Conservation (phyloP, 2,888 invertebrate species). For the Hydrotaea diabolus region DNA sequence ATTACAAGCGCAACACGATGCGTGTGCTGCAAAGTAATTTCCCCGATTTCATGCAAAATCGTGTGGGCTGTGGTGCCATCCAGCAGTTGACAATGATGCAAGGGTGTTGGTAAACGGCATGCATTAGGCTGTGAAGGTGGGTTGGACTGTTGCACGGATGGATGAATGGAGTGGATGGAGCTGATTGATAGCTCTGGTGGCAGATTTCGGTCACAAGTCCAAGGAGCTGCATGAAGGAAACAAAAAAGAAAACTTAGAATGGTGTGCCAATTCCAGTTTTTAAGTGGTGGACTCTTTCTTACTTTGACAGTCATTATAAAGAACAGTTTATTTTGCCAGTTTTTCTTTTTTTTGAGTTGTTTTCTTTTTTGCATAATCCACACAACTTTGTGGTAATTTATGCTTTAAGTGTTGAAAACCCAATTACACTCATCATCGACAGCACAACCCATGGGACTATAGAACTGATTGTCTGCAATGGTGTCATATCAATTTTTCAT, state of each 20-base stretch:
- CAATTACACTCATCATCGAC: not conserved
- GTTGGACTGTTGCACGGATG: no score
- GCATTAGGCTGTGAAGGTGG: no score
- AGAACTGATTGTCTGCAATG: no score
- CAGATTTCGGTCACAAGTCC: not conserved
- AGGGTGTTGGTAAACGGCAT: conserved; percentile 75
- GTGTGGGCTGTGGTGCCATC: conserved; percentile 84
- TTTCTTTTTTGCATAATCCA: no score
- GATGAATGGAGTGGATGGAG: not conserved
- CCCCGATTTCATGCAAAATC: conserved; percentile 84
- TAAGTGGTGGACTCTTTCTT: not conserved
- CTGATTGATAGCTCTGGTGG: no score
- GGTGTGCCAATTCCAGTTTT: not conserved
- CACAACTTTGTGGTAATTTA: not conserved
- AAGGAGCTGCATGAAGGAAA: no score
- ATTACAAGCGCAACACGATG: conserved; percentile 83
- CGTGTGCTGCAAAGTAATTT: conserved; percentile 85
- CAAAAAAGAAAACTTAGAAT: no score
- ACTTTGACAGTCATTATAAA: not conserved
- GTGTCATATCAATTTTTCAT: no score
- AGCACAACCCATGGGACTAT: not conserved
- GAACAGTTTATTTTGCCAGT: no score
- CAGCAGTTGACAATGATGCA: conserved; percentile 82
- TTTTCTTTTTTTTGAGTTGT: not conserved
- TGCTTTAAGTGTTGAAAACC: not conserved